These are phyloP conservation scores for Axinella damicornis DNA, from an alignment of 37 sponge, comb jelly and placozoan species.

Conservation along the genomic window DNA sequence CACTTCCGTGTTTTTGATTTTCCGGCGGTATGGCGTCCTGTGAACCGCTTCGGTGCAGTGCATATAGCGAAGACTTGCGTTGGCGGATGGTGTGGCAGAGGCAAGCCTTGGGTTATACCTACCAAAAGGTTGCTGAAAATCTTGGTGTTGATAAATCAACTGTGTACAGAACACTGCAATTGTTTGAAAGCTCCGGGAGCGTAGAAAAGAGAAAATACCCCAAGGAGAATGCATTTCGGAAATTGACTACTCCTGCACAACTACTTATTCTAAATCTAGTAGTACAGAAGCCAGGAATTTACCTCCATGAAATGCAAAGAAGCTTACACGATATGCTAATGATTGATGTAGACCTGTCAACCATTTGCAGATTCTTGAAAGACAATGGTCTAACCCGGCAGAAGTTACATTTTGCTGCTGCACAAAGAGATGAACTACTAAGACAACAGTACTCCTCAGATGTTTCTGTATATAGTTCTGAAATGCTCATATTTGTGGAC, in stretches of 20 bases:
- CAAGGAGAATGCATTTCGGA: background rate
- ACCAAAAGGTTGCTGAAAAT: background rate
- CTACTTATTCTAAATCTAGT: slow-evolving; percentile 21
- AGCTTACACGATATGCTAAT: background rate
- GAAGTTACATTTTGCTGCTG: slow-evolving; percentile 12
- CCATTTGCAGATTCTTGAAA: slow-evolving; percentile 21
- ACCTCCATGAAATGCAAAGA: too few relatives aligned
- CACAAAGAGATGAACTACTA: slow-evolving; percentile 1
- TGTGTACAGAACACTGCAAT: background rate
- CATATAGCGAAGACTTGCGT: too few relatives aligned
- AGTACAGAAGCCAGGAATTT: slow-evolving; percentile 15
- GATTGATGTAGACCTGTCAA: background rate
- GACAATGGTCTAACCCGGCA: slow-evolving; percentile 16
- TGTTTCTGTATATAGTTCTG: slow-evolving; percentile 13
- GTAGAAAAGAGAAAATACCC: slow-evolving; percentile 10
- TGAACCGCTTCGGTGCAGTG: too few relatives aligned
- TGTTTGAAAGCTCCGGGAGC: slow-evolving; percentile 4
- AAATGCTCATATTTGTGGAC: slow-evolving; percentile 27
- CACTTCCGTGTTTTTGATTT: too few relatives aligned
- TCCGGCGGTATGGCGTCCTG: too few relatives aligned
- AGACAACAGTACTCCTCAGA: background rate
- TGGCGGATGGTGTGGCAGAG: too few relatives aligned
- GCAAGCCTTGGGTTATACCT: background rate
- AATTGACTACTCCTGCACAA: slow-evolving; percentile 10
- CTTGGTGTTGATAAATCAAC: slow-evolving; percentile 9